A percentile compares a stretch with the other conserved stretches of the same genome.
phyloP scores from a whole-genome alignment of 1,140 invertebrate species.

The Schlechtendalia chinensis region DNA sequence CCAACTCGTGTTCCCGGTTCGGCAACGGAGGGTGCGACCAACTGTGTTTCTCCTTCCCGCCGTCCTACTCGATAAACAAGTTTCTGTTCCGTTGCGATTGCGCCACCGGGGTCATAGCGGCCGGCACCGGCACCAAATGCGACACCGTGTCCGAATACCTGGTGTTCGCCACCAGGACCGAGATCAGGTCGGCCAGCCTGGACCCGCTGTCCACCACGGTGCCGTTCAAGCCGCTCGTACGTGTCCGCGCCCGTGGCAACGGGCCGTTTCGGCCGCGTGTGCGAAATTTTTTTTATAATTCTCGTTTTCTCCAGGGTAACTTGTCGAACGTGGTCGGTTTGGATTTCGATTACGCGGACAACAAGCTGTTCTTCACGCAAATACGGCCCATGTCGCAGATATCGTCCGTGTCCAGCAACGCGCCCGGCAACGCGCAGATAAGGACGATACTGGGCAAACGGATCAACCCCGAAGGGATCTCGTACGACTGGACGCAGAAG shows the following conservation, averaged over 20 bases:
- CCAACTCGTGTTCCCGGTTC: constrained; percentile 71
- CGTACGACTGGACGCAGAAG: constrained; percentile 94
- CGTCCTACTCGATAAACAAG: constrained; percentile 57
- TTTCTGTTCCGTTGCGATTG: constrained; percentile 82
- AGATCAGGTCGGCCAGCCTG: constrained; percentile 81
- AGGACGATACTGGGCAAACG: constrained; percentile 75
- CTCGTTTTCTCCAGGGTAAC: constrained; percentile 62
- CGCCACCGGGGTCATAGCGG: constrained; percentile 73
- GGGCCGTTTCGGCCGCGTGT: no score
- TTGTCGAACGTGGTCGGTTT: constrained; percentile 94
- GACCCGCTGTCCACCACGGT: constrained; percentile 76
- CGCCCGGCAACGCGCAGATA: constrained; percentile 64
- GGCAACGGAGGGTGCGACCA: constrained; percentile 85
- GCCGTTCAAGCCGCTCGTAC: constrained; percentile 76
- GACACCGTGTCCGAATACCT: constrained; percentile 81
- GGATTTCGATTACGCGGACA: constrained; percentile 90
- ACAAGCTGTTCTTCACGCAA: constrained; percentile 85
- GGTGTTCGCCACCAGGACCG: constrained; percentile 86
- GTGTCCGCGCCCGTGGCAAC: constrained; percentile 51
- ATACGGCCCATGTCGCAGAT: constrained; percentile 87
- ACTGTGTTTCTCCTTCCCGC: constrained; percentile 89
- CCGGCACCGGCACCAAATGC: constrained; percentile 68
- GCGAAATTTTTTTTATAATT: no score
- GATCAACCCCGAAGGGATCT: constrained; percentile 92
- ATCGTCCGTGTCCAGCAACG: constrained; percentile 71